phyloP scores from a whole-genome alignment of 1,140 invertebrate genomes.

The Colletes latitarsis region DNA sequence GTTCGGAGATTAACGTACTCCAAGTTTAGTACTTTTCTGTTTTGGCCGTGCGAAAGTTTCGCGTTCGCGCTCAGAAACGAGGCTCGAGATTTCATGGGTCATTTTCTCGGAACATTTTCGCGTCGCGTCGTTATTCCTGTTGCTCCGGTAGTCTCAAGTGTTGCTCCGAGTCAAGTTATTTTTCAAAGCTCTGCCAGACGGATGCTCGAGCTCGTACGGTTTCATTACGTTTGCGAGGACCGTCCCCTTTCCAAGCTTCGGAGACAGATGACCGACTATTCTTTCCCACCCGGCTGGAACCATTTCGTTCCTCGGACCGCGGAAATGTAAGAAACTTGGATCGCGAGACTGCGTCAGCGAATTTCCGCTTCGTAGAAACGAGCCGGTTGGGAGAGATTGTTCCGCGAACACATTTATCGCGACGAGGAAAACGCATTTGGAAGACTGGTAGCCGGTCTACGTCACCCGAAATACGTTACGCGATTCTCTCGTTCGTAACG shows the following conservation, averaged over 20 bases:
- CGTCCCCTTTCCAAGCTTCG: no score
- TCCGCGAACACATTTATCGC: background rate
- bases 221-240: background rate
- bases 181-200: constrained; percentile 6
- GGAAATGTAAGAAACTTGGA: no score
- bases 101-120: no score
- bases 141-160: no score
- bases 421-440: background rate
- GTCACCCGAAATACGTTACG: background rate
- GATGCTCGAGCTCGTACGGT: background rate
- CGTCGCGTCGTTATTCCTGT: no score
- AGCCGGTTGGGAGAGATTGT: background rate
- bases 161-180: constrained; percentile 3
- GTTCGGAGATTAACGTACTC: no score
- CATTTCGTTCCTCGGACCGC: background rate
- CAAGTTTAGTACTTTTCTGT: no score
- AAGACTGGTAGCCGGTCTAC: no score
- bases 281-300: background rate
- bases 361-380: constrained; percentile 3
- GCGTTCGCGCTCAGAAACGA: no score
- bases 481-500: no score
- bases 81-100: no score
- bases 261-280: background rate
- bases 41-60: no score
- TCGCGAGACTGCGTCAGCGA: constrained; percentile 6